phyloP scores from a whole-genome alignment of 2,113 vertebrate genomes.

The Smithornis capensis region DNA sequence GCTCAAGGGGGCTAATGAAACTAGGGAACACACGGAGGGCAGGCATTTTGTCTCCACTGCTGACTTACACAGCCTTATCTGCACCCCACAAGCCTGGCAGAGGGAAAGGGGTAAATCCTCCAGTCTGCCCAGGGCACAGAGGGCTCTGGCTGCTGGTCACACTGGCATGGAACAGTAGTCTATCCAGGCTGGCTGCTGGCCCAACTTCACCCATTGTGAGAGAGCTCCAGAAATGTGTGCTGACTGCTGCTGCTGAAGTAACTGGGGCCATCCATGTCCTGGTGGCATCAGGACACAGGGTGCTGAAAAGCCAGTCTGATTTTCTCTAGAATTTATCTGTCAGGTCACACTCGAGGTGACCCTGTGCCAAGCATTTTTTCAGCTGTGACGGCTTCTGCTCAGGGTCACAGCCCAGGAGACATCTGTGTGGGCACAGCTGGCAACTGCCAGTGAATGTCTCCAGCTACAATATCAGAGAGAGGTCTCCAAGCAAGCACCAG shows the following conservation, averaged over 20 bases:
- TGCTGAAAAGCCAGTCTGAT: not conserved
- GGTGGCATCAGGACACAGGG: not conserved
- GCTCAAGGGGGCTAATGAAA: not conserved
- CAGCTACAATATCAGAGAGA: not conserved
- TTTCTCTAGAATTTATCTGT: not conserved
- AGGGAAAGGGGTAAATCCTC: not conserved
- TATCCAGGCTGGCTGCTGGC: not conserved
- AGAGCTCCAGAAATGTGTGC: not conserved
- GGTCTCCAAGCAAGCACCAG: not conserved
- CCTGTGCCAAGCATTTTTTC: not conserved
- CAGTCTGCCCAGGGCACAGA: not conserved
- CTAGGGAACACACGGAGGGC: accelerated
- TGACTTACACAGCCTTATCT: not conserved
- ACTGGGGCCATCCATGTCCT: not conserved
- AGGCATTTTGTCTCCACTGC: not conserved
- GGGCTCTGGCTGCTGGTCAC: not conserved
- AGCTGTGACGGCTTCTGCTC: not conserved
- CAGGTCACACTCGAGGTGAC: accelerated
- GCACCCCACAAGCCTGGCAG: not conserved
- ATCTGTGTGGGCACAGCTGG: not conserved
- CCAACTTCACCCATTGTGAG: not conserved
- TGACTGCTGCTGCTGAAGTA: not conserved
- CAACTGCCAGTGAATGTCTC: not conserved
- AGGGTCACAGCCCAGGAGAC: not conserved
- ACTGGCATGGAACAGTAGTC: too few species aligned